A percentile compares a stretch with the other conserved stretches of the same genome.
Evolutionary conservation across 2,888 invertebrate species (phyloP).

Genomic region (Oscheius sp.): DNA sequence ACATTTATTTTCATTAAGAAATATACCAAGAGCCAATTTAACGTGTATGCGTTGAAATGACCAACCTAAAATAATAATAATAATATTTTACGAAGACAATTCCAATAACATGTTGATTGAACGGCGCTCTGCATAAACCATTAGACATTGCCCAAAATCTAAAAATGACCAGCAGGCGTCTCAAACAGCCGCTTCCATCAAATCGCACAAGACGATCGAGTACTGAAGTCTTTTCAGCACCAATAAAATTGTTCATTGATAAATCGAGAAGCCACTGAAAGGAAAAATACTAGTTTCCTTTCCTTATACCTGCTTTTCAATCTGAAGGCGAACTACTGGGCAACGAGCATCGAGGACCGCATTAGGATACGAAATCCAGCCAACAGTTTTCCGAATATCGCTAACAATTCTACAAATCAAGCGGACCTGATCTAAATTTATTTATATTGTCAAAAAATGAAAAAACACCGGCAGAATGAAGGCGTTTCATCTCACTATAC

Average conservation of each 20-base stretch:
- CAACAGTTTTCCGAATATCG: conserved; percentile 39
- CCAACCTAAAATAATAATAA: conserved; percentile 33
- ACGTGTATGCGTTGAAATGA: conserved; percentile 48
- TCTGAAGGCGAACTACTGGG: conserved; percentile 43
- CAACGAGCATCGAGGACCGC: conserved; percentile 45
- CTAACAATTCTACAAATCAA: conserved; percentile 43
- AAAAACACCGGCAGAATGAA: conserved; percentile 34
- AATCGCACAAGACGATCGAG: conserved; percentile 28
- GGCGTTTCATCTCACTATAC: conserved; percentile 32
- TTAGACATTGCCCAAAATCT: conserved; percentile 39
- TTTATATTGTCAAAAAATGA: background rate
- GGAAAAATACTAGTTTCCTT: background rate
- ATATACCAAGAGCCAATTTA: conserved; percentile 39
- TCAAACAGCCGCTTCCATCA: conserved; percentile 33
- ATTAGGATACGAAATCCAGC: conserved; percentile 42
- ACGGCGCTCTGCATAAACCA: conserved; percentile 35
- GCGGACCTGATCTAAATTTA: conserved; percentile 41
- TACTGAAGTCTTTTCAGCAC: conserved; percentile 41
- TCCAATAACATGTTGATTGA: conserved; percentile 37
- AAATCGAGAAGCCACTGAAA: conserved; percentile 42
- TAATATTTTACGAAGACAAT: too few species aligned
- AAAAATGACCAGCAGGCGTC: conserved; percentile 31
- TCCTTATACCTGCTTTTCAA: conserved; percentile 28
- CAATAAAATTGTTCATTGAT: conserved; percentile 42
- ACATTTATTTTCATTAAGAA: conserved; percentile 25